A percentile compares a stretch with the other conserved stretches of the same genome.
These are phyloP conservation scores for Tiliacea citrago DNA, from an alignment of 2,888 invertebrate species.

Conservation along the genomic window DNA sequence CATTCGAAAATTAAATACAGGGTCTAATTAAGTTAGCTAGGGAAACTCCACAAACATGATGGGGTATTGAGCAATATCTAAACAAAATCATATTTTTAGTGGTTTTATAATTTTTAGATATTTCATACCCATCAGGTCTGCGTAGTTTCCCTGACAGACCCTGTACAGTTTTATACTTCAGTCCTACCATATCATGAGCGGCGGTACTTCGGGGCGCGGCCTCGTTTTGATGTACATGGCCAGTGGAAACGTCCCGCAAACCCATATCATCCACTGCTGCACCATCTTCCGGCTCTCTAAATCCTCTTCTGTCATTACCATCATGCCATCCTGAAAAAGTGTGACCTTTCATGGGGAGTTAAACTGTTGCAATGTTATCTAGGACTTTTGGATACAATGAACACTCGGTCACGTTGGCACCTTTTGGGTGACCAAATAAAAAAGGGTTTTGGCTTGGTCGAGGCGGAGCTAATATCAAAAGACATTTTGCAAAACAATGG, in stretches of 20 bases:
- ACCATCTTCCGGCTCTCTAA: conserved; percentile 73
- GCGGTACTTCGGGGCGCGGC: conserved; percentile 77
- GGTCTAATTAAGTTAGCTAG: too few relatives aligned
- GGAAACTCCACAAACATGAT: too few relatives aligned
- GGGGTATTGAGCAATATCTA: too few relatives aligned
- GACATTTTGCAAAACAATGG: too few relatives aligned
- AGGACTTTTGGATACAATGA: background rate
- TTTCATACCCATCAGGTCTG: too few relatives aligned
- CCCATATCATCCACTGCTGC: conserved; percentile 85
- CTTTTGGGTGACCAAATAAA: background rate
- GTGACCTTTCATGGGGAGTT: conserved; percentile 2
- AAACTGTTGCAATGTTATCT: background rate
- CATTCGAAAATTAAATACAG: background rate
- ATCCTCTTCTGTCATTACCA: conserved; percentile 66
- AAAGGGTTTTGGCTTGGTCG: background rate
- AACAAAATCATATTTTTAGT: too few relatives aligned
- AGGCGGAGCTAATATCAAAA: background rate
- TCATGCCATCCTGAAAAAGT: conserved; percentile 63
- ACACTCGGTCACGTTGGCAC: background rate
- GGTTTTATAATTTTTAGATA: too few relatives aligned
- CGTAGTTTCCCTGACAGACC: too few relatives aligned
- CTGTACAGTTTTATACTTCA: background rate
- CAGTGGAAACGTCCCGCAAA: conserved; percentile 78
- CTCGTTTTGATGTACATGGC: conserved; percentile 80
- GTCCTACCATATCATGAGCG: conserved; percentile 85